Base-by-base conservation (phyloP, 2,113 vertebrate genomes). In the Hylia prasina region DNA sequence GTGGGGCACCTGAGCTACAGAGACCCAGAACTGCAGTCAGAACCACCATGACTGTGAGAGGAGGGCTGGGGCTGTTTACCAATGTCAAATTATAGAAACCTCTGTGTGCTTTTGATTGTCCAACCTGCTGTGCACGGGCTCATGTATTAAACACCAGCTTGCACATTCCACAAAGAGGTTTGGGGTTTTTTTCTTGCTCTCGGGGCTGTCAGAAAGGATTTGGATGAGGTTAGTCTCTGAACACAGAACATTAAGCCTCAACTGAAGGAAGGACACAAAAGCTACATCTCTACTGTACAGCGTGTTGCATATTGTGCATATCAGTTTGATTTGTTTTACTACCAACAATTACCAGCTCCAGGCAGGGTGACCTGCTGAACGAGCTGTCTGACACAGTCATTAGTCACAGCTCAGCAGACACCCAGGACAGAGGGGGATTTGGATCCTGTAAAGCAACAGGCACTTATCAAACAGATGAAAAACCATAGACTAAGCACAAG, bases 401-500 rank as follows among this genome's bases (percentile, higher is more conserved):
- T 96, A 97, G 96, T 97, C 97, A 96, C 87, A 94, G 88, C 64
- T 96, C 79, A 79, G 75, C 5, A 89, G 96, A 77, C 68, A 54
- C 45, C 45, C 72, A 33, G 7, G 73, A 92, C 37, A 40, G 9
- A 39, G 16, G 30, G 40, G 80, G 35, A 58, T 84, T 87, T 23
- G 4, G 78, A 94, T 68, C 71, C 40, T 4, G 64, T 56, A 86
- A 89, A 94, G 82, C 40, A 82, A 91, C 5, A 30, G 91, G 53
- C 86, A 86, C 94, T 88, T 94, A 92, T 90, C 90, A 93, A 98
- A 96, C 94, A 96, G 93, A 94, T 97, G 96, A 97, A 96, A 97
- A 97, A 96, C 94, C 96, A 75, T 93, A 97, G 97, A 97, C 97
- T 97, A 97, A 98, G 97, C 97, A 97, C 79, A 94, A 93, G 94